These are phyloP conservation scores for Girardia tigrina DNA, from an alignment of 2,888 invertebrate genomes.

Conservation along the genomic window DNA sequence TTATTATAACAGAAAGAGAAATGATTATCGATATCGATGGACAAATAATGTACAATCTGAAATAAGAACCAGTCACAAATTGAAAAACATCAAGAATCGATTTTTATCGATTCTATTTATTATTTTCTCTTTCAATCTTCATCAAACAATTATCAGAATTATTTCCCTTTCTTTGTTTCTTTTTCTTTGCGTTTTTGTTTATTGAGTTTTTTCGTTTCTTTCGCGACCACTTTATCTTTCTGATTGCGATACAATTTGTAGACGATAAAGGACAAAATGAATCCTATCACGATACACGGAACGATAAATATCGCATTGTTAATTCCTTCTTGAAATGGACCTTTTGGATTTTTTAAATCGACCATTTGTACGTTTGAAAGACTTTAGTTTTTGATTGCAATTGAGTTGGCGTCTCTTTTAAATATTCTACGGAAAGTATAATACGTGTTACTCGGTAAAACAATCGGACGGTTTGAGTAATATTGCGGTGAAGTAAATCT, in stretches of 20 bases:
- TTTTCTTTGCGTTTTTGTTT: constrained; percentile 66
- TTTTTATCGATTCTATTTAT: too few relatives aligned
- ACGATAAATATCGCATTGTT: constrained; percentile 72
- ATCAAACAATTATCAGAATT: too few relatives aligned
- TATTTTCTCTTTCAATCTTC: too few relatives aligned
- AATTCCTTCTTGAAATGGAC: constrained; percentile 71
- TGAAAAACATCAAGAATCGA: too few relatives aligned
- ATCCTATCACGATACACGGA: constrained; percentile 66
- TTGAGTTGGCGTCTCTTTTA: constrained; percentile 19
- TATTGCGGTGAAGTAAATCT: too few relatives aligned
- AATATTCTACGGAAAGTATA: neutral
- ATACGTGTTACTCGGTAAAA: constrained; percentile 13
- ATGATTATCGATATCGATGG: too few relatives aligned
- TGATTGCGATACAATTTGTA: constrained; percentile 70
- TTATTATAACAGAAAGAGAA: too few relatives aligned
- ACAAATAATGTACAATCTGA: too few relatives aligned
- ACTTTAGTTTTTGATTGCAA: neutral
- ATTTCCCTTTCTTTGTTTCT: constrained; percentile 38
- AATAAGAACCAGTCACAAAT: too few relatives aligned
- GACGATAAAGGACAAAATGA: constrained; percentile 68
- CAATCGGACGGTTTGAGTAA: too few relatives aligned
- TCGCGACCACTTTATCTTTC: constrained; percentile 62
- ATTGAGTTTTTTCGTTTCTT: constrained; percentile 66
- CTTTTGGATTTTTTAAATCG: constrained; percentile 66
- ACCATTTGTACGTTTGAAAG: constrained; percentile 58